Evolutionary conservation across 2,797 vertebrate genomes (phyloP), one percentile per base, ranked within the genome.

Genomic region (Agapornis canus): DNA sequence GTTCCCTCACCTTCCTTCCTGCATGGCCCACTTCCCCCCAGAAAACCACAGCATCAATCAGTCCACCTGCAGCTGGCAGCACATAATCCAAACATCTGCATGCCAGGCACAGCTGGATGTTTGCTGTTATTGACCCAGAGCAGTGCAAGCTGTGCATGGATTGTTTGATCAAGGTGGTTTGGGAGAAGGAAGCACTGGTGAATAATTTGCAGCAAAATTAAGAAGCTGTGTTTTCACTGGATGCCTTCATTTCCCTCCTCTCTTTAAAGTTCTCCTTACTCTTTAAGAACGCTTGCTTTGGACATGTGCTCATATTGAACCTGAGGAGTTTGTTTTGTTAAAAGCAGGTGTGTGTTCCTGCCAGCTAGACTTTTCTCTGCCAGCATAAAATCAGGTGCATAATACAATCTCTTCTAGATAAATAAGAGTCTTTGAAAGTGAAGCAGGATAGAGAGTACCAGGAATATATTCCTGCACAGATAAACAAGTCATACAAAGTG

Each of bases 121-220:
- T 75, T 61, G 37, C 82, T 81, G 25, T 51, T 86, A 19, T 4
- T 86, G 75, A 88, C 82, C 71, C 69, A 94, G 43, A 7, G 5
- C 54, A 79, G 40, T 37, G 56, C 51, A 86, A 92, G 84, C 77
- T 84, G 75, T 4, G 0, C 49, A 42, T 42, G 54, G 86, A 54
- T 82, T 91, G 57, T 92, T 96, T 95, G 93, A 92, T 95, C 93
- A 96, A 94, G 78, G 82, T 82, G 78, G 76, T 92, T 82, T 94
- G 79, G 49, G 79, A 95, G 70, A 70, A 80, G 47, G 35, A 45
- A 90, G 45, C 6, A 5, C 11, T 93, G 68, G 56, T 83, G 76
- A 93, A 94, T 76, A 92, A 83, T 88, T 95, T 95, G 82, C 54
- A 91, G 75, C 51, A 92, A 86, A 97, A 93, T 97, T 91, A 96